Evolutionary conservation across 2,888 invertebrate genomes (phyloP).

Genomic region (Eulithis prunata): DNA sequence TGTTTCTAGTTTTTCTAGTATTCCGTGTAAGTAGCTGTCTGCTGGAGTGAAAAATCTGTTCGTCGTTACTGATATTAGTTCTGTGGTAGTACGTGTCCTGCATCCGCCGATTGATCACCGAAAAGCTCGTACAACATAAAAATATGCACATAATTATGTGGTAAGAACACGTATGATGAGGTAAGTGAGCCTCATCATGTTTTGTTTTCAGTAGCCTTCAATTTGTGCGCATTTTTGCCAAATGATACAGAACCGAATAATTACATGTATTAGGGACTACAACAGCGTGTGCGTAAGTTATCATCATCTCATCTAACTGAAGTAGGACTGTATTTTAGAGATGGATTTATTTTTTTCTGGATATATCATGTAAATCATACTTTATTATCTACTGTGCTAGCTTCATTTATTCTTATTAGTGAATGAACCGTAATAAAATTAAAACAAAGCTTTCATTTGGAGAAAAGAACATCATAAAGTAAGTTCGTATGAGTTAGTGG

Average conservation of each 20-base stretch:
- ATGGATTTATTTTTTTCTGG: too few species aligned
- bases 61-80: not conserved
- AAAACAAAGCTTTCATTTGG: too few species aligned
- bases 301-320: slow-evolving; percentile 7
- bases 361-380: too few species aligned
- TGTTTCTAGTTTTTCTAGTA: not conserved
- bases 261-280: slow-evolving; percentile 12
- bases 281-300: not conserved
- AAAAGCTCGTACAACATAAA: slow-evolving; percentile 23
- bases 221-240: slow-evolving; percentile 23
- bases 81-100: slow-evolving; percentile 44
- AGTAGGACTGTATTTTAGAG: not conserved
- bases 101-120: slow-evolving; percentile 41
- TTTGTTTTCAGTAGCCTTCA: slow-evolving; percentile 32
- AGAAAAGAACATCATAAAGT: too few species aligned
- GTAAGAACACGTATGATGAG: slow-evolving; percentile 31
- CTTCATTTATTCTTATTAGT: too few species aligned
- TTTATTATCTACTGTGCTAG: too few species aligned
- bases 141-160: slow-evolving; percentile 41
- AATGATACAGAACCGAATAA: slow-evolving; percentile 23
- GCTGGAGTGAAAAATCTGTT: slow-evolving; percentile 6
- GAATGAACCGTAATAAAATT: too few species aligned
- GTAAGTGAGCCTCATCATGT: slow-evolving; percentile 27
- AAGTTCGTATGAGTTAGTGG: too few species aligned
- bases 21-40: not conserved